Base-by-base conservation (phyloP, 92 coral and sea anemone genomes). In the Metridium senile region DNA sequence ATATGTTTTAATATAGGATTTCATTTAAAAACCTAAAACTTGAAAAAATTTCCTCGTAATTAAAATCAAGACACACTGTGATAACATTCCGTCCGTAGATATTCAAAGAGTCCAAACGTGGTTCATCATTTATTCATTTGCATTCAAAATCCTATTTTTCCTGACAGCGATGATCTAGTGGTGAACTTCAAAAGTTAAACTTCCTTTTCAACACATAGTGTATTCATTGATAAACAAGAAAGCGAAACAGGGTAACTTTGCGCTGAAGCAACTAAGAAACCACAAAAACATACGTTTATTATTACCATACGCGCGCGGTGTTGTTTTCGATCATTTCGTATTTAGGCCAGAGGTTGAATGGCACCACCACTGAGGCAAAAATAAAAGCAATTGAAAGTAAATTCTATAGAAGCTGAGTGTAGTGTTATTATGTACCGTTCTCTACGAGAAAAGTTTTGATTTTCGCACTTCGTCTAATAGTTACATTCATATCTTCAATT, bases 101-200 rank as follows among this genome's bases (percentile, higher is more conserved):
- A 68, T 62, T 69, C 75, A 32, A 59, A 19, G 85, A 79, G 47
- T 61, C 52, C 71, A 83, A 87, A 83, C 88, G 82, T 59, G 70
- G 70, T 34, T 88, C 86, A 88, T 88, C 79, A 88, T 71, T 88
- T 59, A 88, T 88, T 88, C 71, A 88, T 84, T 57, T 26, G 31
- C 62, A 79, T 87, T 87, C 66, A 68, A 79, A 82, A 83, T 87
- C 85, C 83, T 80, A 53, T 78, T 63, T 80, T 88, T 79, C 80
- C 21, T 65, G 83, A 80, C 70, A 70, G 77, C 32, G 66, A 46
- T 82, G 82, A 53, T 63, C 71, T 33, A 83, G 74, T 26, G 66
- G 21, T 46, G 63, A 75, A 80, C 84, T 84, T 52, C 64, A 88
- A 39, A 88, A 74, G 89, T 84, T 88, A 88, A 58, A 62, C 68